Evolutionary conservation across 1,140 invertebrate genomes (phyloP).

Genomic region (Sinella curviseta): DNA sequence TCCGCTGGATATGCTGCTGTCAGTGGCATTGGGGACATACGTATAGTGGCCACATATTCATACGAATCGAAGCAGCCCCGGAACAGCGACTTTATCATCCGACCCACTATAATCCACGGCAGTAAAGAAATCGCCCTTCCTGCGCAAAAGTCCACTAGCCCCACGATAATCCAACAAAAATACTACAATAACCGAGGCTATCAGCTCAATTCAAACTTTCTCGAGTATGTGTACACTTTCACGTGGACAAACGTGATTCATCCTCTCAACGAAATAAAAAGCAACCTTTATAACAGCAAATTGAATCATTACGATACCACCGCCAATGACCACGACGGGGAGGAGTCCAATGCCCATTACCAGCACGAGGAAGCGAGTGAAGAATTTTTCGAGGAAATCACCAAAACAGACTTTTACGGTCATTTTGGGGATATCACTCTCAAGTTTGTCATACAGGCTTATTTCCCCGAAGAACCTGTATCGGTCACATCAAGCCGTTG

Average conservation of each 20-base stretch:
- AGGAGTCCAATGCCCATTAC: neutral
- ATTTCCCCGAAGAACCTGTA: conserved; percentile 37
- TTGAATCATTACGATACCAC: neutral
- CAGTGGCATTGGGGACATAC: neutral
- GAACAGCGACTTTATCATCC: conserved; percentile 30
- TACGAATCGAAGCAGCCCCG: conserved; percentile 34
- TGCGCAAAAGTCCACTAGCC: conserved; percentile 27
- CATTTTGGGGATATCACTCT: conserved; percentile 22
- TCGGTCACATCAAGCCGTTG: neutral
- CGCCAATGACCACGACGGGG: neutral
- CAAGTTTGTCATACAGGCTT: conserved; percentile 34
- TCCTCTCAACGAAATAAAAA: neutral
- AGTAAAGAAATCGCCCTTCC: conserved; percentile 32
- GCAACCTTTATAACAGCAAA: neutral
- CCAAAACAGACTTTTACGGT: neutral
- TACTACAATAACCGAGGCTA: conserved; percentile 2
- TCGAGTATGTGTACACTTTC: conserved; percentile 35
- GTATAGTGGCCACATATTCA: conserved; percentile 35
- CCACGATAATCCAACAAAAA: conserved; percentile 31
- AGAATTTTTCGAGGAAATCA: neutral
- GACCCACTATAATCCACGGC: conserved; percentile 26
- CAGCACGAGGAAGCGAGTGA: neutral
- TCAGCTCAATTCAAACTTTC: conserved; percentile 6
- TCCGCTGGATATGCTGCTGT: neutral
- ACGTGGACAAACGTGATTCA: conserved; percentile 30